Evolutionary conservation across 2,888 invertebrate species (phyloP), one percentile per base, ranked within the genome.

Genomic region (Endotricha flammealis): DNA sequence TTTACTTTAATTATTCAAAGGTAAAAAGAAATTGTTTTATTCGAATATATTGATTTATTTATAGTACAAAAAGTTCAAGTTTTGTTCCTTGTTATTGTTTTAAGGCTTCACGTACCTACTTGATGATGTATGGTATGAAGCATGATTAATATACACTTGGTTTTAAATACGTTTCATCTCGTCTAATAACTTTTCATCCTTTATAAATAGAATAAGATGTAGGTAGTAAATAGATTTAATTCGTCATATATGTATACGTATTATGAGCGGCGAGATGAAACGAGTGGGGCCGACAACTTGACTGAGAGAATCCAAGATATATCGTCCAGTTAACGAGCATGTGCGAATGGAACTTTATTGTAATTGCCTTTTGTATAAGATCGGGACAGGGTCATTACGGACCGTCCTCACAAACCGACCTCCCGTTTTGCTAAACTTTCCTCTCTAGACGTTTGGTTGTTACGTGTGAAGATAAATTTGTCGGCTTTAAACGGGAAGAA

Each of bases 311-410:
- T 75, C 69, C 73, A 67, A 85, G 80, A 82, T 80, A 81, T 83
- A 85, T 79, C 72, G 79, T 71, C 74, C 73, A 75, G 81, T 83
- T 86, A 86, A 86, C 85, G 86, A 85, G 80, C 80, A 79, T 80
- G 81, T 81, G 80, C 71, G 82, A 83, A 83, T 81, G 76, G 74
- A 81, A 81, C 78, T 83, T 85, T 86, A 86, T 83, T 86, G 85
- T 85, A 87, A 87, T 87, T 86, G 86, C 83, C 79, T 83, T 85
- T 85, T 81, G 81, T 80, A 46, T 44, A 80, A 86, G 86, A 85
- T 83, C 77, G 77, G 67, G 77, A 71, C 76, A 68, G 81, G 78
- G 82, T 81, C 79, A 80, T 82, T 81, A 82, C 77, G 64, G 69
- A 64, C 74, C 70, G 72, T 74, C 74, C 73, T 77, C 67, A 64